Conservation (phyloP, 1,140 invertebrate genomes). For the Mylabris phalerata region DNA sequence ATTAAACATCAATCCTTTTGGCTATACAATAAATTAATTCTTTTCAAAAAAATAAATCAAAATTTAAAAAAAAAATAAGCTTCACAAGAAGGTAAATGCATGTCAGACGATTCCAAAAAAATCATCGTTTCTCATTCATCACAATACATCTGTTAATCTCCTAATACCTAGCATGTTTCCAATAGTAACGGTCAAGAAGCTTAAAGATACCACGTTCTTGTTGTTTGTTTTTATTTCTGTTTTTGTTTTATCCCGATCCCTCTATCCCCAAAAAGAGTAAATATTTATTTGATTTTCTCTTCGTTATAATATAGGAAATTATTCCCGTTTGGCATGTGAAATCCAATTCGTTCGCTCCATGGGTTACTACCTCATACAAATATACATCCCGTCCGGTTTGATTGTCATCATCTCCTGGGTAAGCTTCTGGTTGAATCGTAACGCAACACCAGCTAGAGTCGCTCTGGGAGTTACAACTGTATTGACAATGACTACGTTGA, state of each 20-base stretch:
- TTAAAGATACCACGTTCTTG: neutral
- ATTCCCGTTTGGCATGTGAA: constrained; percentile 93
- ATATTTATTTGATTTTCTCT: neutral
- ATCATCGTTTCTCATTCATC: too few species aligned
- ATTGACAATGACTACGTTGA: constrained; percentile 97
- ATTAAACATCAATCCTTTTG: too few species aligned
- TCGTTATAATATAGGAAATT: constrained; percentile 71
- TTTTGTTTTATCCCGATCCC: too few species aligned
- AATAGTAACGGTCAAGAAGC: neutral
- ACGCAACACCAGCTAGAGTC: constrained; percentile 93
- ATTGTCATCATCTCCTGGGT: constrained; percentile 99
- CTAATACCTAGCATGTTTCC: neutral
- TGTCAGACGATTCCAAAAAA: too few species aligned
- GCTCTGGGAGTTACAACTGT: constrained; percentile 95
- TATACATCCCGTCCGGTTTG: constrained; percentile 96
- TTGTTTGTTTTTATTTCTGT: neutral
- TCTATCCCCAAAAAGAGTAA: neutral
- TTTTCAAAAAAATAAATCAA: too few species aligned
- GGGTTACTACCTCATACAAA: constrained; percentile 99
- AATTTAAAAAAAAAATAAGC: too few species aligned
- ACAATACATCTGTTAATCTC: too few species aligned
- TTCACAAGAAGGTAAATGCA: too few species aligned
- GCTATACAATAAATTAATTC: too few species aligned
- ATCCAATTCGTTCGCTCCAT: constrained; percentile 97
- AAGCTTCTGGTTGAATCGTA: constrained; percentile 77